Percentiles rank a stretch among this genome's conserved stretches.
Evolutionary conservation across 2,797 vertebrate species (phyloP).

Genomic region (Enteromius treurensis): DNA sequence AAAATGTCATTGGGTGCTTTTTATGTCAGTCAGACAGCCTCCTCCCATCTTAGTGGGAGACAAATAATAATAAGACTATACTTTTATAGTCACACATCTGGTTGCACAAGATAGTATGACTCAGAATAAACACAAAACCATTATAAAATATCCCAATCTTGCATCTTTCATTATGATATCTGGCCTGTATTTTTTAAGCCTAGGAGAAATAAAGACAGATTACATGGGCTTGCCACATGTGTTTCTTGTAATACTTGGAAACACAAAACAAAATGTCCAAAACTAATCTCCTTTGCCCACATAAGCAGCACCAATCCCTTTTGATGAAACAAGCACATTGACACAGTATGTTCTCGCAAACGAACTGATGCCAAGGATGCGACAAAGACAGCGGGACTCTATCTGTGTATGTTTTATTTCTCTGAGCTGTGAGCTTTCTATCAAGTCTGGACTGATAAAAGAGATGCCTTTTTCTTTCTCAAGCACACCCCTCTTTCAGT

Average conservation of each 20-base stretch:
- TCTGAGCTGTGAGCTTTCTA: constrained; percentile 11
- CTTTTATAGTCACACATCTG: neutral
- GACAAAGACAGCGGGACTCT: constrained; percentile 12
- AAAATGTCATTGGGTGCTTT: neutral
- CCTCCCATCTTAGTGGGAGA: neutral
- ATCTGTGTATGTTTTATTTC: constrained; percentile 36
- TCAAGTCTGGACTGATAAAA: constrained; percentile 36
- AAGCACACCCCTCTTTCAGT: constrained; percentile 28
- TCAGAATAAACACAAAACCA: neutral
- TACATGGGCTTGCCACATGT: constrained; percentile 21
- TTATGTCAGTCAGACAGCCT: neutral
- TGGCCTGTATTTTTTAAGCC: neutral
- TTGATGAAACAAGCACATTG: constrained; percentile 48
- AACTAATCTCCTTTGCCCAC: constrained; percentile 41
- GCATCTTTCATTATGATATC: neutral
- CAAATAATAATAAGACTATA: neutral
- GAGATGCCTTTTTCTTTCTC: constrained; percentile 19
- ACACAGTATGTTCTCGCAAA: constrained; percentile 27
- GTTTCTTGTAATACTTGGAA: constrained; percentile 39
- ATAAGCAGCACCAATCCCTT: constrained; percentile 39
- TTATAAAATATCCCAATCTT: neutral
- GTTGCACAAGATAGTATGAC: neutral
- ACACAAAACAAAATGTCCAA: constrained; percentile 40
- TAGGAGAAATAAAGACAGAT: constrained; percentile 23
- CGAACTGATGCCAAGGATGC: constrained; percentile 28